A percentile compares a stretch with the other conserved stretches of the same genome.
Conservation (phyloP, 2,113 vertebrate genomes). For the Cepphus grylle region DNA sequence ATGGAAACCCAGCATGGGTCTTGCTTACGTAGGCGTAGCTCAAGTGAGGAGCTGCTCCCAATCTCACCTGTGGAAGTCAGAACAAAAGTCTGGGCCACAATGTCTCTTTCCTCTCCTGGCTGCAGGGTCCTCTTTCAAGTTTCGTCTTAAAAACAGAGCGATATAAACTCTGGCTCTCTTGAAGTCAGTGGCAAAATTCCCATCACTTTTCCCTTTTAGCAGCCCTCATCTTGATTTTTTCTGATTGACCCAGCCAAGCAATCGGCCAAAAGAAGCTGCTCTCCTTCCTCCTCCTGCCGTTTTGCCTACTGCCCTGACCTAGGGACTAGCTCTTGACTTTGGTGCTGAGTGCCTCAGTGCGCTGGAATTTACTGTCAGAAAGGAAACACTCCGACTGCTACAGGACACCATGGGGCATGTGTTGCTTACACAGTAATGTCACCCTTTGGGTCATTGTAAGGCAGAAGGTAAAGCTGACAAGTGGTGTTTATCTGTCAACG, state of each 20-base stretch:
- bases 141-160: not conserved
- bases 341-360: not conserved
- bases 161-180: not conserved
- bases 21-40: not conserved
- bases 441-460: slow-evolving; percentile 55
- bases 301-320: slow-evolving; percentile 12
- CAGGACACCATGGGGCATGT: slow-evolving; percentile 60
- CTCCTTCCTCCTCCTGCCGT: not conserved
- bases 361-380: slow-evolving; percentile 60
- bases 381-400: slow-evolving; percentile 58
- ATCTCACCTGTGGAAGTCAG: not conserved
- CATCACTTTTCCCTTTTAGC: not conserved
- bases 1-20: not conserved
- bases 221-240: not conserved
- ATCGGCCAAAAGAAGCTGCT: not conserved
- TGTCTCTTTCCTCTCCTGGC: not conserved
- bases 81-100: not conserved
- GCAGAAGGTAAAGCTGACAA: slow-evolving; percentile 57
- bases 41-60: not conserved
- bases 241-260: not conserved
- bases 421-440: slow-evolving; percentile 65
- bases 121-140: not conserved
- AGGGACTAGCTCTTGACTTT: slow-evolving; percentile 15
- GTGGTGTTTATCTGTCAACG: slow-evolving; percentile 65
- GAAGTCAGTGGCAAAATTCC: not conserved